A percentile compares a stretch with the other conserved stretches of the same genome.
phyloP scores from a whole-genome alignment of 1,140 invertebrate genomes.

The Scaptomyza pallida region DNA sequence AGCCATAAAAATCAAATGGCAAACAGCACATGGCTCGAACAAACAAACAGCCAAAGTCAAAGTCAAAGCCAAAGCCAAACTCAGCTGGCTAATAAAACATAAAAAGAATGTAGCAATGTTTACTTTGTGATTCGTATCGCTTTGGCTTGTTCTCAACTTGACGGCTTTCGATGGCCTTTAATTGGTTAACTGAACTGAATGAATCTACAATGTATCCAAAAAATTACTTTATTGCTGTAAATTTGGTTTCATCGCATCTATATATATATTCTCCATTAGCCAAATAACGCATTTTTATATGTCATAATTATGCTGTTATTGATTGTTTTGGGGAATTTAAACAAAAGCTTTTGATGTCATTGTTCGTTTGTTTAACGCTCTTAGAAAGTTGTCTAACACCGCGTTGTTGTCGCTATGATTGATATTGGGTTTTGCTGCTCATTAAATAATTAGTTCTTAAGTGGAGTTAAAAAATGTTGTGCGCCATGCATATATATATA shows the following conservation, averaged over 20 bases:
- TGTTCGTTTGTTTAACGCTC: not conserved
- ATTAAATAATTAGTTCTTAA: not conserved
- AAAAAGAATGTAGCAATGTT: slow-evolving; percentile 5
- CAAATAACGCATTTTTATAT: not conserved
- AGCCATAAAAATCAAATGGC: slow-evolving; percentile 74
- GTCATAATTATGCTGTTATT: slow-evolving; percentile 24
- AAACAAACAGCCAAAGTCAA: slow-evolving; percentile 21
- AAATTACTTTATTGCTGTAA: not conserved
- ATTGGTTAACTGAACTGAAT: slow-evolving; percentile 51
- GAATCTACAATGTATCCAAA: slow-evolving; percentile 48
- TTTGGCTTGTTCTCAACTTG: slow-evolving; percentile 56
- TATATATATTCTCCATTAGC: not conserved
- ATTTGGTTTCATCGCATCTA: not conserved
- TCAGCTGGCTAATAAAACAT: slow-evolving; percentile 52
- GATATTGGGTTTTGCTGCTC: not conserved
- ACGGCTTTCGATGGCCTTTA: slow-evolving; percentile 59
- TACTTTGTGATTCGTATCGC: slow-evolving; percentile 18
- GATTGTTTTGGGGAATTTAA: slow-evolving; percentile 2
- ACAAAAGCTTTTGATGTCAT: not conserved
- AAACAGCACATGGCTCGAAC: slow-evolving; percentile 45
- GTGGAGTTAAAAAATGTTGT: too few relatives aligned
- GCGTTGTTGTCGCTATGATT: not conserved
- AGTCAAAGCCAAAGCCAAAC: slow-evolving; percentile 12
- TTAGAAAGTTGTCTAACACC: too few relatives aligned
- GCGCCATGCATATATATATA: too few relatives aligned